Conservation (phyloP, 2,888 invertebrate species). For the Tipula vernalis region DNA sequence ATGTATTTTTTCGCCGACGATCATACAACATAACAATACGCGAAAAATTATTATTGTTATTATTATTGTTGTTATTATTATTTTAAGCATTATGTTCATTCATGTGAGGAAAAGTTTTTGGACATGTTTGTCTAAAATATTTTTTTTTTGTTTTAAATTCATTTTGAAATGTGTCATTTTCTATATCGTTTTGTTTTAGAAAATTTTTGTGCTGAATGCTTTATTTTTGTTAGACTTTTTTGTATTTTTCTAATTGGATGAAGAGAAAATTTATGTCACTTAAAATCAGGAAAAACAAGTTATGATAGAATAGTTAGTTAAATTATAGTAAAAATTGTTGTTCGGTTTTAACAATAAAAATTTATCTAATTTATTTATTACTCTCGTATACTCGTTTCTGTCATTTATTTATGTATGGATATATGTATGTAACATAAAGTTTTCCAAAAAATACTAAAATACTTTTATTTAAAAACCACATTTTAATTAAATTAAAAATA, state of each 20-base stretch:
- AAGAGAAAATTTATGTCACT: conserved; percentile 9
- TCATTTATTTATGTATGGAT: neutral
- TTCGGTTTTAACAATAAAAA: neutral
- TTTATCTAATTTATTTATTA: neutral
- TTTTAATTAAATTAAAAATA: neutral
- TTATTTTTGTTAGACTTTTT: neutral
- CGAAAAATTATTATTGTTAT: neutral
- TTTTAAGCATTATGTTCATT: neutral
- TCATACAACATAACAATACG: neutral
- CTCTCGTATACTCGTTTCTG: neutral
- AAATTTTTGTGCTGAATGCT: neutral
- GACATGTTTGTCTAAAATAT: neutral
- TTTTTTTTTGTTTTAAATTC: neutral
- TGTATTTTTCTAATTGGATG: neutral
- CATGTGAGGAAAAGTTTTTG: conserved; percentile 9
- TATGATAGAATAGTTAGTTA: neutral
- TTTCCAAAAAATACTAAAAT: neutral
- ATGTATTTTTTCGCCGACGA: neutral
- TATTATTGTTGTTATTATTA: neutral
- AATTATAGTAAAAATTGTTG: neutral
- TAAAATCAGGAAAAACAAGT: conserved; percentile 10
- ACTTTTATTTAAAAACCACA: neutral
- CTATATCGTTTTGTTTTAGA: conserved; percentile 1
- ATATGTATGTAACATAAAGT: neutral
- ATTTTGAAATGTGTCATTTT: conserved; percentile 10